A percentile compares a stretch with the other conserved stretches of the same genome.
phyloP scores from a whole-genome alignment of 2,888 invertebrate genomes.

The Argynnis bischoffii region DNA sequence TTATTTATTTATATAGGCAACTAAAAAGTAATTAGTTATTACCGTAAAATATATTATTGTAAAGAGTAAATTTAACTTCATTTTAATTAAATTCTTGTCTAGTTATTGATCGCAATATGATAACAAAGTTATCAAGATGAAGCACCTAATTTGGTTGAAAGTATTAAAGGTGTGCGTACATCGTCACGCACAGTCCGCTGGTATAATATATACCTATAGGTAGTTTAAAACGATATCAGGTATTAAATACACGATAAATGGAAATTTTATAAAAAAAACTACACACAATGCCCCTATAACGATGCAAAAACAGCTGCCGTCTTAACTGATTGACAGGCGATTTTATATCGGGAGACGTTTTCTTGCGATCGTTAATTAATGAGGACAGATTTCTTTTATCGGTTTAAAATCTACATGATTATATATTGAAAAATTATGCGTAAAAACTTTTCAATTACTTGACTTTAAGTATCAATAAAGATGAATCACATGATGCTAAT shows the following conservation, averaged over 20 bases:
- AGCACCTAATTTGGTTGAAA: conserved; percentile 13
- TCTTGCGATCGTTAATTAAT: conserved; percentile 3
- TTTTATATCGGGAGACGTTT: conserved; percentile 4
- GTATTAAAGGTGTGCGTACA: not conserved
- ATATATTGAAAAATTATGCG: not conserved
- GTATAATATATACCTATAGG: too few species aligned
- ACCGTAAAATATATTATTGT: too few species aligned
- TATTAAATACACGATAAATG: conserved; percentile 21
- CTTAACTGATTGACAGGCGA: conserved; percentile 8
- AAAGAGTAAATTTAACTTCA: not conserved
- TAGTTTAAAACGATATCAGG: conserved; percentile 15
- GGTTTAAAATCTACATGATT: not conserved
- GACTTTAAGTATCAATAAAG: too few species aligned
- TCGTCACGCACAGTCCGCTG: conserved; percentile 14
- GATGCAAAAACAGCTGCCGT: conserved; percentile 7
- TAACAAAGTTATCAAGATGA: not conserved
- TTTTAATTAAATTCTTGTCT: too few species aligned
- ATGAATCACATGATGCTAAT: too few species aligned
- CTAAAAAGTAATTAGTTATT: too few species aligned
- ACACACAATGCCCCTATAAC: conserved; percentile 7
- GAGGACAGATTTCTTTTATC: not conserved
- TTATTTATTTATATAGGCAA: too few species aligned
- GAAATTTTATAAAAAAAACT: conserved; percentile 19
- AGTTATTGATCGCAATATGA: not conserved
- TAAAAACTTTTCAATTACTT: too few species aligned